These are phyloP conservation scores for Holotrichia oblita DNA, from an alignment of 1,140 invertebrate species.

Conservation along the genomic window DNA sequence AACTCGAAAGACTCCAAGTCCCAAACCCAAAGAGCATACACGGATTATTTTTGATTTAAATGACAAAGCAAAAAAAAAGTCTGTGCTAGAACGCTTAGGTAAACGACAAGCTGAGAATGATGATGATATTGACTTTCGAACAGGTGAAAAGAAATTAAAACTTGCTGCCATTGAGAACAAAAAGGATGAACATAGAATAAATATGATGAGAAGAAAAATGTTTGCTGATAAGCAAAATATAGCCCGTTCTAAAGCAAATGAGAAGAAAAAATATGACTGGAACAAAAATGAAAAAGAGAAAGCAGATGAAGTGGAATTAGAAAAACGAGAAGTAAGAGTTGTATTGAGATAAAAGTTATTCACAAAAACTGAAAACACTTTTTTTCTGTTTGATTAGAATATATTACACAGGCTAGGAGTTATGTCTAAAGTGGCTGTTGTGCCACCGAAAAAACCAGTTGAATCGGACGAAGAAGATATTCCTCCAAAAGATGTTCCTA, in stretches of 20 bases:
- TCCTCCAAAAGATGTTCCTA: slow-evolving; percentile 65
- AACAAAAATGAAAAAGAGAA: slow-evolving; percentile 34
- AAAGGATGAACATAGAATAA: slow-evolving; percentile 45
- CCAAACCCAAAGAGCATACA: slow-evolving; percentile 47
- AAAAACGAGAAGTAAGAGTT: slow-evolving; percentile 18
- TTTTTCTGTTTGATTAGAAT: slow-evolving; percentile 49
- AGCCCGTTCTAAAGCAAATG: neutral
- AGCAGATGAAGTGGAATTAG: slow-evolving; percentile 8
- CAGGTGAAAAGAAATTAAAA: slow-evolving; percentile 43
- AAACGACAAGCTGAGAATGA: slow-evolving; percentile 44
- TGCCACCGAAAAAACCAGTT: slow-evolving; percentile 43
- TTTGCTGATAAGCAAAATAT: slow-evolving; percentile 14
- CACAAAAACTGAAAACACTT: neutral
- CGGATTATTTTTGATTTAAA: slow-evolving; percentile 49
- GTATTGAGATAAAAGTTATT: neutral
- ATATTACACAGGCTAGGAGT: slow-evolving; percentile 54
- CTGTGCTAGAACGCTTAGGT: slow-evolving; percentile 54
- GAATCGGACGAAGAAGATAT: slow-evolving; percentile 48
- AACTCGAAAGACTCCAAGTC: neutral
- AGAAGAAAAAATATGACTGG: slow-evolving; percentile 17
- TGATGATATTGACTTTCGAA: slow-evolving; percentile 33
- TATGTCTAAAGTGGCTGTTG: slow-evolving; percentile 56
- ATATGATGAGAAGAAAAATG: slow-evolving; percentile 16
- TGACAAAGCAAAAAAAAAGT: slow-evolving; percentile 46
- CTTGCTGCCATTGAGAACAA: slow-evolving; percentile 46